Evolutionary conservation across 2,888 invertebrate genomes (phyloP).

Genomic region (Ommatoiulus sabulosus): DNA sequence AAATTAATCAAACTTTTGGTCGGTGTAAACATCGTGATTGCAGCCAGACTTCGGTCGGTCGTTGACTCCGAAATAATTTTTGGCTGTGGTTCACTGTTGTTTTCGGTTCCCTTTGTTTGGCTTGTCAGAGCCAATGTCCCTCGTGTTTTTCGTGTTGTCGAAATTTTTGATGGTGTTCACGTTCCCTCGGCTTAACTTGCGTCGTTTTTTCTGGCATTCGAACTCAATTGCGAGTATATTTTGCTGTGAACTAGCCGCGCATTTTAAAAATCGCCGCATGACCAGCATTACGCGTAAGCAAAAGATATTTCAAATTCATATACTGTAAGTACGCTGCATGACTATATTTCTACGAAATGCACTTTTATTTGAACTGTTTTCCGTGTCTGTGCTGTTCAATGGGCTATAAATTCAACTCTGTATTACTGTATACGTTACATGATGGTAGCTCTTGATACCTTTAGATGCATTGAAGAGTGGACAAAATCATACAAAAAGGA

Average conservation of each 20-base stretch:
- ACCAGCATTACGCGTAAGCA: no score
- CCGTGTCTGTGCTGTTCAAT: background rate
- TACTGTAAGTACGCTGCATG: background rate
- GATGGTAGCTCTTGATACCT: background rate
- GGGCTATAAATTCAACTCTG: background rate
- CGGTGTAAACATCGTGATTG: background rate
- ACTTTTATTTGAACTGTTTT: background rate
- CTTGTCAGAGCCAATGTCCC: background rate
- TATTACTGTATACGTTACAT: background rate
- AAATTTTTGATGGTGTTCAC: background rate
- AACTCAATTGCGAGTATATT: no score
- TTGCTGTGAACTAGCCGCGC: background rate
- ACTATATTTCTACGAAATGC: no score
- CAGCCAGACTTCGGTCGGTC: background rate
- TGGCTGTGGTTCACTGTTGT: background rate
- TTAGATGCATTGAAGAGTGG: background rate
- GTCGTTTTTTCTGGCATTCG: no score
- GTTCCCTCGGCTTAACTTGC: no score
- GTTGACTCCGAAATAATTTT: background rate
- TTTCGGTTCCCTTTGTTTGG: background rate
- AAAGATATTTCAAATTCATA: background rate
- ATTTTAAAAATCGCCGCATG: background rate
- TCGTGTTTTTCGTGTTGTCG: background rate
- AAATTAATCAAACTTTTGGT: background rate
- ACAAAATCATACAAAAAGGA: background rate